Evolutionary conservation across 2,113 vertebrate genomes (phyloP).

Genomic region (Thunnus thynnus): DNA sequence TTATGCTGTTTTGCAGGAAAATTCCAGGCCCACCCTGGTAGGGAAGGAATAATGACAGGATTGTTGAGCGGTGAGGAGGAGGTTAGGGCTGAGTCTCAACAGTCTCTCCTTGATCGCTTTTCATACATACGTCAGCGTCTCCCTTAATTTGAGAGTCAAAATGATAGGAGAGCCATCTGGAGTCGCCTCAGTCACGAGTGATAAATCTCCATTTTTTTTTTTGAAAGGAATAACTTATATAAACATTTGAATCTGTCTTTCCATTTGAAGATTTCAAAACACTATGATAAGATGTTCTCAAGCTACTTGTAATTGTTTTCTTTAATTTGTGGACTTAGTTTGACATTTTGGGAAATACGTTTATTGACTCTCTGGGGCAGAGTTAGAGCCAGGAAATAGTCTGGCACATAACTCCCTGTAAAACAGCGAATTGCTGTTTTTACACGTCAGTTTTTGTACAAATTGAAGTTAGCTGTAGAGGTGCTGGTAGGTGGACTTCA

Average conservation of each 20-base stretch:
- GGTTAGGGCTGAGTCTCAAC: conserved; percentile 46
- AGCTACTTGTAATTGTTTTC: background rate
- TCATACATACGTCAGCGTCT: background rate
- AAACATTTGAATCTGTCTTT: background rate
- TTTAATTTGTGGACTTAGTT: background rate
- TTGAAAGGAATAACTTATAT: background rate
- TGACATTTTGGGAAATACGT: background rate
- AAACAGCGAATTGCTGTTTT: too few relatives aligned
- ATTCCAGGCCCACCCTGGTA: conserved; percentile 77
- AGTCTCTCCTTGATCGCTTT: conserved; percentile 46
- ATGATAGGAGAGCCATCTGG: background rate
- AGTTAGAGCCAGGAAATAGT: background rate
- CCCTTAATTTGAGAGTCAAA: conserved; percentile 10
- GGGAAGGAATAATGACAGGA: conserved; percentile 75
- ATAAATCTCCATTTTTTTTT: too few relatives aligned
- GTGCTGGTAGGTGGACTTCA: too few relatives aligned
- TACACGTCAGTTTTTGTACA: too few relatives aligned
- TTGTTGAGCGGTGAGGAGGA: conserved; percentile 62
- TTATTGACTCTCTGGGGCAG: background rate
- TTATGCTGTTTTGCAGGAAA: conserved; percentile 69
- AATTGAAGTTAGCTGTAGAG: too few relatives aligned
- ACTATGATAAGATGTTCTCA: background rate
- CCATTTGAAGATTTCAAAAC: background rate
- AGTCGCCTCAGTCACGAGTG: background rate
- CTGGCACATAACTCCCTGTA: too few relatives aligned